phyloP scores from a whole-genome alignment of 2,797 vertebrate species.

The Eleutherodactylus coqui region DNA sequence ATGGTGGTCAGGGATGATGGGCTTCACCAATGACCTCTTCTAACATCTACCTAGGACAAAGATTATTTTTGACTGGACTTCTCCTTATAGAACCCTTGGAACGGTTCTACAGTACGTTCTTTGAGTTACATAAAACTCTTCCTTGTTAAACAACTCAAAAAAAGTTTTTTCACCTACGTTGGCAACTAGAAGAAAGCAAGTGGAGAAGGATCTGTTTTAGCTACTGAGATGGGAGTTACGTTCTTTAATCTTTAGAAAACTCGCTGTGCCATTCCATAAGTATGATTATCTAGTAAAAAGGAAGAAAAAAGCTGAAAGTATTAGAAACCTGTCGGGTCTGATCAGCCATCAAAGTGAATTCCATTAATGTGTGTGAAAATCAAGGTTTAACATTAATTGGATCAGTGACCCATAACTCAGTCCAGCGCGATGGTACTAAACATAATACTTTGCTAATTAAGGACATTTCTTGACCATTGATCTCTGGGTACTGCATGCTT shows the following conservation, averaged over 20 bases:
- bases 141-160: neutral
- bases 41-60: neutral
- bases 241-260: constrained; percentile 21
- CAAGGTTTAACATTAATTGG: constrained; percentile 60
- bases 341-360: constrained; percentile 39
- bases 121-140: neutral
- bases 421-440: constrained; percentile 26
- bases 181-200: neutral
- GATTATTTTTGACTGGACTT: neutral
- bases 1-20: too few relatives aligned
- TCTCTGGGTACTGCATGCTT: constrained; percentile 44
- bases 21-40: neutral
- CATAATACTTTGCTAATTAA: constrained; percentile 58
- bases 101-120: neutral
- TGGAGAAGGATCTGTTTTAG: neutral
- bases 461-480: constrained; percentile 60
- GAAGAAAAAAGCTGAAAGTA: constrained; percentile 5
- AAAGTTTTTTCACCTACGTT: neutral
- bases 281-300: constrained; percentile 14
- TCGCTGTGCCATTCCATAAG: constrained; percentile 1
- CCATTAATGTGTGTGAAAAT: constrained; percentile 56
- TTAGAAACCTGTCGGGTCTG: constrained; percentile 33
- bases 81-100: neutral
- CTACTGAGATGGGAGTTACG: constrained; percentile 1
- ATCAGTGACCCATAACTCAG: constrained; percentile 52